Evolutionary conservation across 2,797 vertebrate species (phyloP).

Genomic region (Brachyrhaphis roseni): DNA sequence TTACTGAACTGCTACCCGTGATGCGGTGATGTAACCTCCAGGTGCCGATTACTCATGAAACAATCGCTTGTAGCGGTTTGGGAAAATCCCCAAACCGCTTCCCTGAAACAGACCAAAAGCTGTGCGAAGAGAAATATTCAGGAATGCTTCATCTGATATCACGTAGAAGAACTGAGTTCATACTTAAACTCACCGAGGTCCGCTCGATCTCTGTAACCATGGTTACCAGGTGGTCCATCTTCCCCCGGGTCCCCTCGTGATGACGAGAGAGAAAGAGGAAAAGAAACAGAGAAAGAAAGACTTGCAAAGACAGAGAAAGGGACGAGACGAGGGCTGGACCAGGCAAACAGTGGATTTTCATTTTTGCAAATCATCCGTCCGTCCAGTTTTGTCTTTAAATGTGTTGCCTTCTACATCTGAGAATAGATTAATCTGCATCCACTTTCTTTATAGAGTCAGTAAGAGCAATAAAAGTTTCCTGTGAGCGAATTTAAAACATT

Average conservation of each 20-base stretch:
- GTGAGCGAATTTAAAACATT: constrained; percentile 45
- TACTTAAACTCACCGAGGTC: constrained; percentile 25
- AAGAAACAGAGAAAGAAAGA: constrained; percentile 23
- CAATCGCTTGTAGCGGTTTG: constrained; percentile 31
- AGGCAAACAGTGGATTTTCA: not conserved
- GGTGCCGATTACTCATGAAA: constrained; percentile 42
- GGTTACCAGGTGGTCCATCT: constrained; percentile 70
- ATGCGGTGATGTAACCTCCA: constrained; percentile 24
- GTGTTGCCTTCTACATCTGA: constrained; percentile 20
- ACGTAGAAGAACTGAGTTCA: constrained; percentile 7
- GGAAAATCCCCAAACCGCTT: constrained; percentile 25
- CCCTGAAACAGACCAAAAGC: not conserved
- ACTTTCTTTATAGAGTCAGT: constrained; percentile 29
- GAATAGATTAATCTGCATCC: constrained; percentile 57
- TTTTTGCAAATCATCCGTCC: not conserved
- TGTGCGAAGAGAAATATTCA: constrained; percentile 2
- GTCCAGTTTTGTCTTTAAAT: constrained; percentile 21
- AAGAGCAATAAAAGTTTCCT: constrained; percentile 60
- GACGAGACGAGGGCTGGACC: constrained; percentile 11
- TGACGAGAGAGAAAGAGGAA: constrained; percentile 46
- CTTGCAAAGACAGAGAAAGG: not conserved
- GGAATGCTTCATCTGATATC: constrained; percentile 21
- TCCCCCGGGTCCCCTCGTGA: constrained; percentile 63
- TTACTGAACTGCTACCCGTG: constrained; percentile 17
- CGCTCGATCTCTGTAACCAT: constrained; percentile 67